Evolutionary conservation across 2,113 vertebrate genomes (phyloP), one percentile per base, ranked within the genome.

Genomic region (Larimichthys polyactis): DNA sequence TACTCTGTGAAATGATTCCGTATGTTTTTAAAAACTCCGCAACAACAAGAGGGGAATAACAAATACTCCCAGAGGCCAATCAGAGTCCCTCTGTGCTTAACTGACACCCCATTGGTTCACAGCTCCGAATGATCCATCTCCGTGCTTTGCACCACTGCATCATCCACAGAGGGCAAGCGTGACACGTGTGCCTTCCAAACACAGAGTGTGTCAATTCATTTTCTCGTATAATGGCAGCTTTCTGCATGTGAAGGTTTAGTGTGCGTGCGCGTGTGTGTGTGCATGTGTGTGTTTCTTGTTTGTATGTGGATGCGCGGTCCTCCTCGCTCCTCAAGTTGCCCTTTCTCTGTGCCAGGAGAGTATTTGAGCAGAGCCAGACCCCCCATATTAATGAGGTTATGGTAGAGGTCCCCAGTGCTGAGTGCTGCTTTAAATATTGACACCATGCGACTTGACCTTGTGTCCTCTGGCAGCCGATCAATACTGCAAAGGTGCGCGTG

Each of bases 401-500:
- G 66, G 81, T 71, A 60, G 81, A 89, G 91, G 90, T 91, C 84
- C 85, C 84, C 20, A 55, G 87, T 76, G 86, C 87, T 87, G 81
- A 81, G 85, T 32, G 75, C 83, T 86, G 87, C 87, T 92, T 91
- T 94, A 91, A 92, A 91, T 91, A 93, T 90, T 88, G 91, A 92
- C 91, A 92, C 84, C 80, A 3, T 55, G 87, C 49, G 84, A 87
- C 84, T 89, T 89, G 90, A 92, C 92, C 91, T 88, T 69, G 84
- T 88, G 89, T 91, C 90, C 87, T 87, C 86, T 86, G 85, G 89
- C 90, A 77, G 54, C 73, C 55, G 52, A 92, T 94, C 92, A 71
- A 93, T 92, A 89, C 79, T 64, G 79, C 78, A 81, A 91, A 82
- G 36, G 76, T 82, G 73, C 83, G 83, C 27, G 54, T 2, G 14